Evolutionary conservation across 2,113 vertebrate genomes (phyloP), one percentile per base, ranked within the genome.

Genomic region (Thymallus thymallus): DNA sequence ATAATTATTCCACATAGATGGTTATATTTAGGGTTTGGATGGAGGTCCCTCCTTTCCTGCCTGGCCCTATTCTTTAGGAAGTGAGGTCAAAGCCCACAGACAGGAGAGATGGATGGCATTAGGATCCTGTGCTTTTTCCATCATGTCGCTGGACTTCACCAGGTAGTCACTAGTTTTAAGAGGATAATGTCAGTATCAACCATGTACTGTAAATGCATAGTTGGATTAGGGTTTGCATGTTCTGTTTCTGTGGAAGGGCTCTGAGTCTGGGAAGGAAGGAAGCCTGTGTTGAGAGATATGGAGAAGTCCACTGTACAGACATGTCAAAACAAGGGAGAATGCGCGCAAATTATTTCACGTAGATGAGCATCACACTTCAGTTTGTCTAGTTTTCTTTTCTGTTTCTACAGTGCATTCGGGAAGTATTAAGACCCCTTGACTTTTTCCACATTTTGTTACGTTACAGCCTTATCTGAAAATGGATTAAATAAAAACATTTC

Each of bases 1-100:
- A 16, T 29, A 30, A 3, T 16, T 35, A 66, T 16, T 26, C 30
- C 64, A 66, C 7, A 41, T 35, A 66, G 62, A 66, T 66, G 64
- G 24, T 86, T 88, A 75, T 82, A 83, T 87, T 88, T 82, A 46
- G 7, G 78, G 67, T 62, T 69, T 0, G 2, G 67, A 74, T 65
- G 29, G 61, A 72, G 48, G 73, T 51, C 84, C 82, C 88, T 32
- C 91, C 91, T 89, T 91, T 92, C 91, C 92, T 88, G 82, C 68
- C 56, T 0, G 55, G 76, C 71, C 75, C 73, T 68, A 71, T 58
- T 84, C 71, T 72, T 76, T n/a, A 87, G 90, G 90, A 92, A 85
- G 85, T 87, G 74, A 86, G 81, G 63, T 83, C 73, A 77, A 69
- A 69, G 46, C 67, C 71, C 13, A 32, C 70, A 69, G 20, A 46